Percentiles rank a stretch among this genome's conserved stretches.
phyloP scores from a whole-genome alignment of 2,797 vertebrate species.

The Peromyscus melanophrys region DNA sequence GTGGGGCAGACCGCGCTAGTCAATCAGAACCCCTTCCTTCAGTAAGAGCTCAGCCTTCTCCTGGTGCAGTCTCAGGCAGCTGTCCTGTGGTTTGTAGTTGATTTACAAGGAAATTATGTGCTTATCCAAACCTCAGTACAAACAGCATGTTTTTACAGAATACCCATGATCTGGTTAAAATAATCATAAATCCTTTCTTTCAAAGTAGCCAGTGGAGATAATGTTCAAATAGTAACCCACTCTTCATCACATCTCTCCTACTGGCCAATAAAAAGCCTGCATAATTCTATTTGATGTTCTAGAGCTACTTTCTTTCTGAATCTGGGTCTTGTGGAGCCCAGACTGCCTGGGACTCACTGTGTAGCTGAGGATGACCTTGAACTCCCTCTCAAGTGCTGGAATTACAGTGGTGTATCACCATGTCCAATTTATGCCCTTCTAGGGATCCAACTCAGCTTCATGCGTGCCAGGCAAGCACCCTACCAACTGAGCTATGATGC shows the following conservation, averaged over 20 bases:
- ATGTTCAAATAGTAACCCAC: conserved; percentile 32
- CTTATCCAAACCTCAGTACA: conserved; percentile 30
- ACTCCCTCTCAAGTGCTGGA: background rate
- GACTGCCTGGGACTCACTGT: background rate
- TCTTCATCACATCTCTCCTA: conserved; percentile 53
- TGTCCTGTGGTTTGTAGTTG: background rate
- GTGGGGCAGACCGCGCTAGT: conserved; percentile 34
- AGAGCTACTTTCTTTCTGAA: background rate
- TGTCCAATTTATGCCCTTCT: background rate
- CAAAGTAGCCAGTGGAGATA: background rate
- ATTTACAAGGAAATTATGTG: background rate
- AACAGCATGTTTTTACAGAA: background rate
- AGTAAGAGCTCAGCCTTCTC: background rate
- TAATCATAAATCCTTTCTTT: conserved; percentile 37
- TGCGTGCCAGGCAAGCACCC: background rate
- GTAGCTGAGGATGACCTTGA: background rate
- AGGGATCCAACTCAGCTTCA: background rate
- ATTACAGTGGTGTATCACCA: background rate
- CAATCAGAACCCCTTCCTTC: background rate
- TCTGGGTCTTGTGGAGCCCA: background rate
- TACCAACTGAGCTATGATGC: background rate
- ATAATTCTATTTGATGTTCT: conserved; percentile 54
- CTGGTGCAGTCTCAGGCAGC: conserved; percentile 29
- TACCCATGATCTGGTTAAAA: conserved; percentile 24
- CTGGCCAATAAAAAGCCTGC: conserved; percentile 51